These are phyloP conservation scores for Kuschelorhynchus macadamiae DNA, from an alignment of 2,888 invertebrate species.

Conservation along the genomic window DNA sequence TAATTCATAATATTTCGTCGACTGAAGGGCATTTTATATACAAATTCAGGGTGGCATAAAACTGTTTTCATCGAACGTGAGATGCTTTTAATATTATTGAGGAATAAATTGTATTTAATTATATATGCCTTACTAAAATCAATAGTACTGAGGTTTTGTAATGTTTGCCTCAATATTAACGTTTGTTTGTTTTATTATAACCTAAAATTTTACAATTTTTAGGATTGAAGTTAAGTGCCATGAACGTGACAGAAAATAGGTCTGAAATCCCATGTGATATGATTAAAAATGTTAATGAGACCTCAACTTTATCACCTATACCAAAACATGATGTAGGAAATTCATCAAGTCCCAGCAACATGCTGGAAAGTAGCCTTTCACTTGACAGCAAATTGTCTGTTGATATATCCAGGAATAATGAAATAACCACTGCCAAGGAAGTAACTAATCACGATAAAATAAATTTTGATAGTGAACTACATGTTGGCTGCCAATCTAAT, in stretches of 20 bases:
- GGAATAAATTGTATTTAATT: too few species aligned
- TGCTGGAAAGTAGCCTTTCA: not conserved
- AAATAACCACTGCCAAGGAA: not conserved
- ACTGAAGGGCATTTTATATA: too few species aligned
- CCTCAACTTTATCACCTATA: not conserved
- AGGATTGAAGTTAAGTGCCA: not conserved
- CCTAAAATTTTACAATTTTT: conserved; percentile 16
- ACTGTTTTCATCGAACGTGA: too few species aligned
- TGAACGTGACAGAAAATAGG: conserved; percentile 12
- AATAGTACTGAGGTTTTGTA: too few species aligned
- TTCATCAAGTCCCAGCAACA: conserved; percentile 1
- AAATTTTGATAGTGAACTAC: not conserved
- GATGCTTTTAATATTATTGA: too few species aligned
- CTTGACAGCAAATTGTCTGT: not conserved
- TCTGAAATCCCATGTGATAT: not conserved
- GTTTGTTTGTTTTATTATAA: not conserved
- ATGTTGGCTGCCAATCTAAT: conserved; percentile 5
- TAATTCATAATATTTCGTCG: too few species aligned
- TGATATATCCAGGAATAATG: not conserved
- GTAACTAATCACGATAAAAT: not conserved
- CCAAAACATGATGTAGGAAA: not conserved
- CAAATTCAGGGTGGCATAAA: too few species aligned
- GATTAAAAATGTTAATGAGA: not conserved
- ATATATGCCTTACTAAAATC: too few species aligned
- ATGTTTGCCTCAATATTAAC: too few species aligned